Percentiles rank a stretch among this genome's conserved stretches.
Conservation (phyloP, 2,797 vertebrate species). For the Crenuchus spilurus region DNA sequence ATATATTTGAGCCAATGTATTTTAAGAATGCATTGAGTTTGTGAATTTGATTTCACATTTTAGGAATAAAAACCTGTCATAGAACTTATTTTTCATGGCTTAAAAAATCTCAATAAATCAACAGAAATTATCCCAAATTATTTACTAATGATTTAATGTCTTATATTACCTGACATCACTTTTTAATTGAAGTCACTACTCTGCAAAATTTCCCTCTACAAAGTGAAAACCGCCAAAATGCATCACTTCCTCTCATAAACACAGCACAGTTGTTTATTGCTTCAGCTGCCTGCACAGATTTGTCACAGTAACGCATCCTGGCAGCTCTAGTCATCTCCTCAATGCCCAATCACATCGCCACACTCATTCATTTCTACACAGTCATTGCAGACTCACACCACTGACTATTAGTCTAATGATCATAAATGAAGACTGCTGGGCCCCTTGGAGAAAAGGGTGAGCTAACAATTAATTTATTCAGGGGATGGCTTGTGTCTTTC, state of each 20-base stretch:
- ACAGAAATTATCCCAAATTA: no score
- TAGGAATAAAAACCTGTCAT: no score
- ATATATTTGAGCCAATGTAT: neutral
- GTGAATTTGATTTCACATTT: no score
- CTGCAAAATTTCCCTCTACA: neutral
- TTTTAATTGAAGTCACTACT: no score
- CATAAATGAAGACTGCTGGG: conserved; percentile 54
- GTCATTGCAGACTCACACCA: conserved; percentile 11
- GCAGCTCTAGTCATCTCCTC: neutral
- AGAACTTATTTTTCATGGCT: no score
- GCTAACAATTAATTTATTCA: conserved; percentile 66
- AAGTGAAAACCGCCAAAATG: neutral
- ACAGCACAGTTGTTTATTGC: conserved; percentile 2
- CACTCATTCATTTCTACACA: neutral
- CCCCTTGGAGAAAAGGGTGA: conserved; percentile 53
- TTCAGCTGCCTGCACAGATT: neutral
- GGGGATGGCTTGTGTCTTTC: conserved; percentile 66
- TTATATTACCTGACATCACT: no score
- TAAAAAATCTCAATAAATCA: no score
- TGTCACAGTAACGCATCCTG: neutral
- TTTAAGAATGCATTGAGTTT: neutral
- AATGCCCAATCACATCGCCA: conserved; percentile 4
- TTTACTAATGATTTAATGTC: no score
- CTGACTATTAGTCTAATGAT: conserved; percentile 51
- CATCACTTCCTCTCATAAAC: neutral